Percentiles rank a stretch among this genome's conserved stretches.
These are phyloP conservation scores for Saxicola maurus DNA, from an alignment of 2,797 vertebrate species.

Conservation along the genomic window DNA sequence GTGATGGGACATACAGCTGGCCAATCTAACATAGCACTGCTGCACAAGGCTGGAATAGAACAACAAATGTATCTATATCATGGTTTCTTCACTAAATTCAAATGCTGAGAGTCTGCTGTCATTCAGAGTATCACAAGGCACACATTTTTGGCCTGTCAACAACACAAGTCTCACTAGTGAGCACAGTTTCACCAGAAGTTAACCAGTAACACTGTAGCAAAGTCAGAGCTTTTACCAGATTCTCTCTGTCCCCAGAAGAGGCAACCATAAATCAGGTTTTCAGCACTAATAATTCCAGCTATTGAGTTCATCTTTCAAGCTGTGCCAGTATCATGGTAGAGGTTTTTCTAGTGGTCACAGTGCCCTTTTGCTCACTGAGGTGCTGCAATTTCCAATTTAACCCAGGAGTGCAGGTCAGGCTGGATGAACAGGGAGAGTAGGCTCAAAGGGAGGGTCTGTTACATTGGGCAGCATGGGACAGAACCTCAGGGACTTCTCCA, in stretches of 20 bases:
- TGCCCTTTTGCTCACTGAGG: background rate
- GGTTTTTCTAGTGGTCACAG: background rate
- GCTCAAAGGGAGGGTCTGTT: background rate
- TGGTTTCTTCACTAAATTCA: background rate
- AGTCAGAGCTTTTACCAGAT: background rate
- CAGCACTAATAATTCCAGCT: background rate
- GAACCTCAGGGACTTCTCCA: background rate
- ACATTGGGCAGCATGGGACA: background rate
- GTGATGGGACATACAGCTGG: background rate
- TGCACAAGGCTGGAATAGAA: background rate
- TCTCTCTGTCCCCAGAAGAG: background rate
- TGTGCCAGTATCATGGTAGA: background rate
- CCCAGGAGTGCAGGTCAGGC: background rate
- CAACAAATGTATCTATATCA: background rate
- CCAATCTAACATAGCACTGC: background rate
- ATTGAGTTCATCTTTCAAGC: fast-evolving
- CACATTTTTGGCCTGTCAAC: background rate
- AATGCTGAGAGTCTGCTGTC: background rate
- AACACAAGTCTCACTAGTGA: background rate
- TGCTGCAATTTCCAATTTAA: background rate
- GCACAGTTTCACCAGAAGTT: background rate
- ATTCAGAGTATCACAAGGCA: background rate
- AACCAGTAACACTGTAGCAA: background rate
- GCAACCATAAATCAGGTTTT: background rate
- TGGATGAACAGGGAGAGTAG: background rate